These are phyloP conservation scores for Calliopsis andreniformis DNA, from an alignment of 1,140 invertebrate species.

Conservation along the genomic window DNA sequence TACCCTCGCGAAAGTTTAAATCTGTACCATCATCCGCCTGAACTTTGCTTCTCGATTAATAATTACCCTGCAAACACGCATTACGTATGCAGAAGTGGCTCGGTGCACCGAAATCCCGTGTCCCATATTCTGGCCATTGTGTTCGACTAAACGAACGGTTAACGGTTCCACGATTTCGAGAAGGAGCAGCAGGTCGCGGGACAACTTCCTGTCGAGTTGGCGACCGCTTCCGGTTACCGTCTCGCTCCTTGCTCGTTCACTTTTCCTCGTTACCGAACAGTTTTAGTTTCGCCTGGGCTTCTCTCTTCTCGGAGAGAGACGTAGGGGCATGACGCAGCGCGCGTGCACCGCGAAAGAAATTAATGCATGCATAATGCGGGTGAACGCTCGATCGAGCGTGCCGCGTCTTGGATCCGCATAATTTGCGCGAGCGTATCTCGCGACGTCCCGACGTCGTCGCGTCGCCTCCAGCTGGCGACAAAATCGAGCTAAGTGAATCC, in stretches of 20 bases:
- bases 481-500: not conserved
- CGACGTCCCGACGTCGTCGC: not conserved
- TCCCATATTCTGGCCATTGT: not conserved
- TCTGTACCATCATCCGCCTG: no score
- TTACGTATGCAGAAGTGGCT: no score
- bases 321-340: not conserved
- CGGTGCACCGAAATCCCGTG: not conserved
- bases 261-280: not conserved
- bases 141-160: constrained; percentile 1
- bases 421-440: not conserved
- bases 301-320: no score
- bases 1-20: no score
- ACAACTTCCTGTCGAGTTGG: constrained; percentile 4
- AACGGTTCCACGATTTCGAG: constrained; percentile 41
- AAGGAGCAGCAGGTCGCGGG: constrained; percentile 8
- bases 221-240: constrained; percentile 6
- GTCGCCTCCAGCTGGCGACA: not conserved
- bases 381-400: constrained; percentile 1
- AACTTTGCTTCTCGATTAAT: no score
- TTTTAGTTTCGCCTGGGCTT: not conserved
- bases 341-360: constrained; percentile 1
- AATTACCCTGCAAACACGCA: no score
- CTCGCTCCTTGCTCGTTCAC: not conserved
- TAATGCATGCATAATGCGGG: not conserved
- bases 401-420: not conserved